phyloP scores from a whole-genome alignment of 2,113 vertebrate species.

The Pachypanchax playfairii region DNA sequence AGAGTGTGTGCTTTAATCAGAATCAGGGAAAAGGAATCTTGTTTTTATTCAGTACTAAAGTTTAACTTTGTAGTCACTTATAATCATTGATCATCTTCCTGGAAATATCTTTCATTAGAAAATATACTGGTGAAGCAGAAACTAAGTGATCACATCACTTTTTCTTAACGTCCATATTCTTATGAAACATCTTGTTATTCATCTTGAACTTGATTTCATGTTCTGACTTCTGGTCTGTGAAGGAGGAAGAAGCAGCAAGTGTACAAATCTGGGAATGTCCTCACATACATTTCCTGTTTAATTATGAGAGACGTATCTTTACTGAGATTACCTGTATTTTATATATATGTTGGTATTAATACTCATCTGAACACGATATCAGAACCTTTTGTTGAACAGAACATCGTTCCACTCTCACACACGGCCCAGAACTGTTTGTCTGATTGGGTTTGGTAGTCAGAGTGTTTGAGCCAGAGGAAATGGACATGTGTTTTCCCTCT shows the following conservation, averaged over 20 bases:
- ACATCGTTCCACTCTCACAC: not conserved
- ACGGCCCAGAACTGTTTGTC: slow-evolving; percentile 21
- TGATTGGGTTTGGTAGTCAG: slow-evolving; percentile 33
- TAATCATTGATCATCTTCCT: no score
- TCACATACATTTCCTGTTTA: not conserved
- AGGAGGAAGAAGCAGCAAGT: not conserved
- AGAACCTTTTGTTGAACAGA: not conserved
- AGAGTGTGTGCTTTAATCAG: no score
- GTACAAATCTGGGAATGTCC: not conserved
- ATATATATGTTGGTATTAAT: no score
- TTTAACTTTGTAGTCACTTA: not conserved
- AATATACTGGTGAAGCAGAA: no score
- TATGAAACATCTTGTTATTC: not conserved
- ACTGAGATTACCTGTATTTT: no score
- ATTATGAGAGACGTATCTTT: not conserved
- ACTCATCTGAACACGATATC: no score
- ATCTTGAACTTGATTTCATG: not conserved
- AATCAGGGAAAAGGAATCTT: no score
- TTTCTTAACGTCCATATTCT: not conserved
- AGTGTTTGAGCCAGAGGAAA: slow-evolving; percentile 65
- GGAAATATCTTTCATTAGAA: no score
- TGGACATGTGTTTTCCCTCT: slow-evolving; percentile 55
- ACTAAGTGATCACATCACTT: not conserved
- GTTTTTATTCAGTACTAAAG: no score
- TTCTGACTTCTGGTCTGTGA: not conserved